Evolutionary conservation across 2,888 invertebrate species (phyloP), one percentile per base, ranked within the genome.

Genomic region (Acanthosoma haemorrhoidale): DNA sequence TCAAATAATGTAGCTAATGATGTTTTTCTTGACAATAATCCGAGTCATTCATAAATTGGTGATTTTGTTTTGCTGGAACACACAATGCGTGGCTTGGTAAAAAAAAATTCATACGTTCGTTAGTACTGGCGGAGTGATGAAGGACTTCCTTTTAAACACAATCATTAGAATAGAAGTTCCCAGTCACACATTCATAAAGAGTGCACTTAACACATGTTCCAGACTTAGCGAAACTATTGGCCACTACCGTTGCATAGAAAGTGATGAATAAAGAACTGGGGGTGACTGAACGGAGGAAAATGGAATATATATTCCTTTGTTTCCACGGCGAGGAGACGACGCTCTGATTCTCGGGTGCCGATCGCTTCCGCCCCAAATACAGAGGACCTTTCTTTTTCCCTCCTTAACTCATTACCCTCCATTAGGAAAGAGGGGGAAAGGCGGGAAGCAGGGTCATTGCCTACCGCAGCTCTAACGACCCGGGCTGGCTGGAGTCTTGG

Each of bases 341-440:
- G 51, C 51, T 51, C 51, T 51, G 51, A 51, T 51, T 51, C 51
- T 51, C 29, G 13, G n/a, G n/a, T 51, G 25, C 51, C 51, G 51
- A 51, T 51, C 51, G 29, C 51, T 51, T 51, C 51, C 51, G 51
- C 25, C 51, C 51, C 51, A 51, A 51, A 51, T 51, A 51, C 25
- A 25, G 13, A 51, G 51, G 25, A 29, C 51, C 29, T 51, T 51
- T 51, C 51, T 51, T 51, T 43, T 51, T 25, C n/a, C 25, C 25
- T 21, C 25, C n/a, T 51, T n/a, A 51, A 51, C n/a, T 51, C 25
- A 43, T 43, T 43, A 43, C 9, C 43, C 9, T 3, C 43, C 43
- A 43, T 43, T 21, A 43, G 21, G n/a, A n/a, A n/a, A n/a, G n/a
- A n/a, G n/a, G n/a, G n/a, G n/a, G n/a, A n/a, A n/a, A 5, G 51